Evolutionary conservation across 2,888 invertebrate species (phyloP).

Genomic region (Brachypterus glaber): DNA sequence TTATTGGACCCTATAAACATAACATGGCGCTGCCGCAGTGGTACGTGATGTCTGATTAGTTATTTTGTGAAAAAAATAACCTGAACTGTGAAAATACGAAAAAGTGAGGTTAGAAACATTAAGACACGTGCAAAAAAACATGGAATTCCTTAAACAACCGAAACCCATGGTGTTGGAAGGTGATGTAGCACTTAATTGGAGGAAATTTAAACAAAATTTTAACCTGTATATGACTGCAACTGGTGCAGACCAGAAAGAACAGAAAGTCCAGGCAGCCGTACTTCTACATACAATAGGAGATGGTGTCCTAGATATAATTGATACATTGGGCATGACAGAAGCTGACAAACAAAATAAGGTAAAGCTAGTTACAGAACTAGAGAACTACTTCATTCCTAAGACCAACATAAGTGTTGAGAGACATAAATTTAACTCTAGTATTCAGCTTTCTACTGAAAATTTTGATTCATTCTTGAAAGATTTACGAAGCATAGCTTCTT

Average conservation of each 20-base stretch:
- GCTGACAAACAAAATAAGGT: constrained; percentile 10
- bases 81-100: no score
- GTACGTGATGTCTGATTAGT: no score
- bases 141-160: constrained; percentile 15
- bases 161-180: constrained; percentile 16
- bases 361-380: constrained; percentile 12
- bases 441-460: background rate
- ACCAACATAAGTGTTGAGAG: constrained; percentile 15
- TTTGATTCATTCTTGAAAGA: constrained; percentile 4
- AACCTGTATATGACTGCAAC: constrained; percentile 14
- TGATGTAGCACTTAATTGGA: constrained; percentile 16
- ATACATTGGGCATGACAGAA: constrained; percentile 14
- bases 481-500: constrained; percentile 3
- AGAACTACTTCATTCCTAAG: constrained; percentile 17
- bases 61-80: no score
- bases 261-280: constrained; percentile 13
- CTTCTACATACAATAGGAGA: constrained; percentile 17
- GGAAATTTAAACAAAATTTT: constrained; percentile 13
- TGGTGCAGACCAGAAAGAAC: constrained; percentile 3
- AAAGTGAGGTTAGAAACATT: no score
- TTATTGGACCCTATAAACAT: no score
- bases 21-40: no score
- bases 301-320: constrained; percentile 15
- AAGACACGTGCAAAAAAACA: no score
- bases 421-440: constrained; percentile 10